Evolutionary conservation across 2,888 invertebrate species (phyloP).

Genomic region (Aphidoletes aphidimyza): DNA sequence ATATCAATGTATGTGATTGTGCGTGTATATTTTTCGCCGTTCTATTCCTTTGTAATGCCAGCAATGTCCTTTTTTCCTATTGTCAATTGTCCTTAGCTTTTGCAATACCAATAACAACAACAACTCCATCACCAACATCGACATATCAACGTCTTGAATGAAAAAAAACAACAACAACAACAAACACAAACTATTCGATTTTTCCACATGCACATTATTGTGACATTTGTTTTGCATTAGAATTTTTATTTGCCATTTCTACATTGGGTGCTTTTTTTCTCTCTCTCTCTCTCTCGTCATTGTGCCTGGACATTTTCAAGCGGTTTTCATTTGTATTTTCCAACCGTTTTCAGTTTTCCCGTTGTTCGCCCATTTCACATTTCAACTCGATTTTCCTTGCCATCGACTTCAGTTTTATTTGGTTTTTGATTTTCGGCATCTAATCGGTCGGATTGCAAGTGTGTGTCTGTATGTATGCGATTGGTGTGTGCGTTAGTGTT

Average conservation of each 20-base stretch:
- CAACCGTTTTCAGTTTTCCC: not conserved
- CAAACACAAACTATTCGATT: slow-evolving; percentile 8
- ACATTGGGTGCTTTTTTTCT: too few relatives aligned
- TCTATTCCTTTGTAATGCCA: not conserved
- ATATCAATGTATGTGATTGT: slow-evolving; percentile 38
- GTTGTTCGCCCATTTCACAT: not conserved
- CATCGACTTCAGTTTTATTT: too few relatives aligned
- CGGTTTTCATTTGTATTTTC: not conserved
- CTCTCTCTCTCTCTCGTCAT: too few relatives aligned
- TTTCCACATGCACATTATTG: slow-evolving; percentile 35
- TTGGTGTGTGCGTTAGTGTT: not conserved
- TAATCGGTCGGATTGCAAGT: not conserved
- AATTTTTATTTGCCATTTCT: not conserved
- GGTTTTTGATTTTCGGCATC: not conserved
- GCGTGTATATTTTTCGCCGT: slow-evolving; percentile 2
- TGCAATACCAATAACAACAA: not conserved
- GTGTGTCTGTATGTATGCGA: not conserved
- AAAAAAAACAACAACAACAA: not conserved
- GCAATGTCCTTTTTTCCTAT: slow-evolving; percentile 27
- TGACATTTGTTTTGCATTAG: slow-evolving; percentile 44
- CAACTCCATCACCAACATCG: too few relatives aligned
- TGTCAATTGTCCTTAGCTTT: slow-evolving; percentile 21
- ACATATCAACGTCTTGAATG: not conserved
- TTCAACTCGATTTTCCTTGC: not conserved
- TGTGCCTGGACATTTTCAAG: not conserved